Evolutionary conservation across 2,797 vertebrate species (phyloP), one percentile per base, ranked within the genome.

Genomic region (Tauraco hartlaubi): DNA sequence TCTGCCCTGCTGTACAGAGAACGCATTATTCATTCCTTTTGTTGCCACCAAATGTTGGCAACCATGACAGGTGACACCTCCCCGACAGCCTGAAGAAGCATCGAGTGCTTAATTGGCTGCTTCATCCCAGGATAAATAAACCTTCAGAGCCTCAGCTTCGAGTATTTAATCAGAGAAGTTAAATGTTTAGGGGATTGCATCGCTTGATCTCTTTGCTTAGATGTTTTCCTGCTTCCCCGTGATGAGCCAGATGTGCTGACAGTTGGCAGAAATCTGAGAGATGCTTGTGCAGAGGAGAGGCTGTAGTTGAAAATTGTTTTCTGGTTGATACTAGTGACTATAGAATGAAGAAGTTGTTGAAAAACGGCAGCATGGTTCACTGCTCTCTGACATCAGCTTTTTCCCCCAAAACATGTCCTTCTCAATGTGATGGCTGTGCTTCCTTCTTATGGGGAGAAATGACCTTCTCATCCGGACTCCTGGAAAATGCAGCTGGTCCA

Each of bases 91-190:
- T 61, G 43, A 37, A 16, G 58, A 44, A 77, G 26, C 12, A 1
- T 20, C 5, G 21, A 31, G 31, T 85, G 55, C 68, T 94, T 92
- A 92, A 94, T 86, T 68, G 66, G 54, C 39, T 86, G 58, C 62
- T 78, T 91, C 80, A 69, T 35, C 66, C 46, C 23, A 33, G 83
- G 62, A 86, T 74, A 80, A 88, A 93, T 67, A 77, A 92, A 74
- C 58, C 29, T 68, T 68, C 46, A 86, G 86, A 81, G 71, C 54
- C 11, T 39, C 80, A 86, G 41, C 66, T 51, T 83, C 2, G 5
- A 64, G 49, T 37, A 21, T 59, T 91, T 83, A 69, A 93, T 93
- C 90, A 88, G 73, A 76, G 44, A 55, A 95, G n/a, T 68, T 81
- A 85, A 75, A 61, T 77, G 68, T 86, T 81, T 51, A n/a, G 46